Evolutionary conservation across 2,113 vertebrate species (phyloP).

Genomic region (Tapirus terrestris): DNA sequence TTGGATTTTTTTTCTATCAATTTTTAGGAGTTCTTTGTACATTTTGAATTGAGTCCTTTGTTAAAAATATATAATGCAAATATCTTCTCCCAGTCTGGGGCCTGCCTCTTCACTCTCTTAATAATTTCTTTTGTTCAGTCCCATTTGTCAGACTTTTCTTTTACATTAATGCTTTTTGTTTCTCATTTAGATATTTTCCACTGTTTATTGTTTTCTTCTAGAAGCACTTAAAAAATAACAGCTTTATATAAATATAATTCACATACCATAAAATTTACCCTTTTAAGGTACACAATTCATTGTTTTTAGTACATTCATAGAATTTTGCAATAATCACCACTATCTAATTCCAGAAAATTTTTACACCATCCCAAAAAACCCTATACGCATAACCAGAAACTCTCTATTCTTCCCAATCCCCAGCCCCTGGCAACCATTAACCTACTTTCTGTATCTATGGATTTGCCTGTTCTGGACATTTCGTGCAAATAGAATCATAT

Average conservation of each 20-base stretch:
- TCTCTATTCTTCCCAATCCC: accelerated
- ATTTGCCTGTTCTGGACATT: neutral
- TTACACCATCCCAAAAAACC: neutral
- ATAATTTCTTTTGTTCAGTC: neutral
- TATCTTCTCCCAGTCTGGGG: neutral
- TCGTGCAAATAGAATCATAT: neutral
- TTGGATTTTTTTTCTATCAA: neutral
- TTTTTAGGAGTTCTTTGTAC: neutral
- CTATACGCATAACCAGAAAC: neutral
- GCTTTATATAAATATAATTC: neutral
- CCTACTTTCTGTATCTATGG: neutral
- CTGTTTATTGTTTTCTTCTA: neutral
- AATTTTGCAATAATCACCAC: neutral
- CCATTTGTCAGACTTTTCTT: neutral
- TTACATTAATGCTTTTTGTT: neutral
- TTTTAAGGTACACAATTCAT: neutral
- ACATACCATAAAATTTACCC: neutral
- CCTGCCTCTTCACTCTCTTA: neutral
- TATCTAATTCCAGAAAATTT: neutral
- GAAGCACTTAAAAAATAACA: neutral
- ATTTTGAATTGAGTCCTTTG: neutral
- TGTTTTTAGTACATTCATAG: neutral
- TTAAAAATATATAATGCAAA: neutral
- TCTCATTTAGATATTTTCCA: neutral
- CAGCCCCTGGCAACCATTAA: neutral